These are phyloP conservation scores for Aspidoscelis tigris DNA, from an alignment of 2,113 vertebrate species.

Conservation along the genomic window DNA sequence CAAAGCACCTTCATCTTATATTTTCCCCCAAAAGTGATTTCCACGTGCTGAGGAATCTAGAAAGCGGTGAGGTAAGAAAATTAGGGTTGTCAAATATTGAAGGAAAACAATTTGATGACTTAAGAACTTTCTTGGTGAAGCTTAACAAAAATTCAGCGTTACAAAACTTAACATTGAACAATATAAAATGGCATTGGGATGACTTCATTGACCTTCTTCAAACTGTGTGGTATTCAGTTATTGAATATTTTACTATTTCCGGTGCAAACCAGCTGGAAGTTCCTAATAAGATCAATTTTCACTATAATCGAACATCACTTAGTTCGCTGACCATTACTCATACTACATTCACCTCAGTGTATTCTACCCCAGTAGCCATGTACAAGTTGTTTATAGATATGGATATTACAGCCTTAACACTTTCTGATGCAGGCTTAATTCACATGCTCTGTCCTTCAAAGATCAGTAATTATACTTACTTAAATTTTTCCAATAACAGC, in stretches of 20 bases:
- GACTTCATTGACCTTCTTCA: conserved; percentile 71
- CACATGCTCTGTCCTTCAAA: conserved; percentile 86
- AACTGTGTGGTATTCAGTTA: conserved; percentile 66
- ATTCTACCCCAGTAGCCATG: conserved; percentile 77
- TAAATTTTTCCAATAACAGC: conserved; percentile 84
- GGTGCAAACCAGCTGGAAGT: conserved; percentile 59
- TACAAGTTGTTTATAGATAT: conserved; percentile 83
- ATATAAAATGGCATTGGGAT: conserved; percentile 74
- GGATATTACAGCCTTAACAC: conserved; percentile 76
- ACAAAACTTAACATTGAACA: conserved; percentile 70
- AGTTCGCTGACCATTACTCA: conserved; percentile 68
- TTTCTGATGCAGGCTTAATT: conserved; percentile 75
- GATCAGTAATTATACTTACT: conserved; percentile 73
- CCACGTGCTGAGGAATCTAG: conserved; percentile 70
- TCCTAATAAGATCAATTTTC: accelerated
- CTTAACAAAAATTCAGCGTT: conserved; percentile 56
- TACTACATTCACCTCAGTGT: conserved; percentile 62
- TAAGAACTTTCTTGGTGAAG: conserved; percentile 36
- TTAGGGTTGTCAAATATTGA: conserved; percentile 76
- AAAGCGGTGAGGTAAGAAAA: conserved; percentile 66
- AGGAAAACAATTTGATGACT: conserved; percentile 20
- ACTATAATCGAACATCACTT: conserved; percentile 55
- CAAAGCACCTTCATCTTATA: conserved; percentile 74
- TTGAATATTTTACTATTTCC: conserved; percentile 70
- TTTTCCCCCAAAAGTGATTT: conserved; percentile 58